These are phyloP conservation scores for Pogonus chalceus DNA, from an alignment of 1,140 invertebrate species.

Conservation along the genomic window DNA sequence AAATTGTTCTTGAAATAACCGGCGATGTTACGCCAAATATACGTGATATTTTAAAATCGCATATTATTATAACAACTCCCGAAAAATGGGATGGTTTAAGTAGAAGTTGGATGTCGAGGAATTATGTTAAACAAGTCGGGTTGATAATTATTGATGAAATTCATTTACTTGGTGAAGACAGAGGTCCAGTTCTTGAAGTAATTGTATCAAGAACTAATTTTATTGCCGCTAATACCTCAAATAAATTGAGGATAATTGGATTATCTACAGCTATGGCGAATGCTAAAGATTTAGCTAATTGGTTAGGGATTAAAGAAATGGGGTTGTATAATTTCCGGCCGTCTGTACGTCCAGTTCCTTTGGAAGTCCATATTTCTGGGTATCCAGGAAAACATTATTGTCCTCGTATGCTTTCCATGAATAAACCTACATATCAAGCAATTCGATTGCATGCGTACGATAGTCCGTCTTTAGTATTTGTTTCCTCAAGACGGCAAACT, in stretches of 20 bases:
- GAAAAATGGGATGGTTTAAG: slow-evolving; percentile 99
- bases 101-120: slow-evolving; percentile 91
- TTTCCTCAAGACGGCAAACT: slow-evolving; percentile 95
- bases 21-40: slow-evolving; percentile 93
- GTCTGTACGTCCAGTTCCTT: slow-evolving; percentile 91
- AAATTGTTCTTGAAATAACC: slow-evolving; percentile 91
- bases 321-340: slow-evolving; percentile 97
- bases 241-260: slow-evolving; percentile 74
- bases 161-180: slow-evolving; percentile 86
- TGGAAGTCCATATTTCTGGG: slow-evolving; percentile 90
- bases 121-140: slow-evolving; percentile 87
- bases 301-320: slow-evolving; percentile 83
- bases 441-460: slow-evolving; percentile 85
- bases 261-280: slow-evolving; percentile 96
- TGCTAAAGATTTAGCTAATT: slow-evolving; percentile 91
- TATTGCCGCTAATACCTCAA: slow-evolving; percentile 32
- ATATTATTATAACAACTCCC: slow-evolving; percentile 96
- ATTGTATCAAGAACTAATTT: slow-evolving; percentile 62
- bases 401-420: slow-evolving; percentile 99
- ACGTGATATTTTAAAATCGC: slow-evolving; percentile 67
- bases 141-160: slow-evolving; percentile 98
- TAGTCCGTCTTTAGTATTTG: slow-evolving; percentile 90
- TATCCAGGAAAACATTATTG: slow-evolving; percentile 97
- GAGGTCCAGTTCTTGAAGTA: slow-evolving; percentile 76
- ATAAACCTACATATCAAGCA: slow-evolving; percentile 94